Percentiles rank a stretch among this genome's conserved stretches.
phyloP scores from a whole-genome alignment of 2,797 vertebrate species.

The Muraenolepis orangiensis region DNA sequence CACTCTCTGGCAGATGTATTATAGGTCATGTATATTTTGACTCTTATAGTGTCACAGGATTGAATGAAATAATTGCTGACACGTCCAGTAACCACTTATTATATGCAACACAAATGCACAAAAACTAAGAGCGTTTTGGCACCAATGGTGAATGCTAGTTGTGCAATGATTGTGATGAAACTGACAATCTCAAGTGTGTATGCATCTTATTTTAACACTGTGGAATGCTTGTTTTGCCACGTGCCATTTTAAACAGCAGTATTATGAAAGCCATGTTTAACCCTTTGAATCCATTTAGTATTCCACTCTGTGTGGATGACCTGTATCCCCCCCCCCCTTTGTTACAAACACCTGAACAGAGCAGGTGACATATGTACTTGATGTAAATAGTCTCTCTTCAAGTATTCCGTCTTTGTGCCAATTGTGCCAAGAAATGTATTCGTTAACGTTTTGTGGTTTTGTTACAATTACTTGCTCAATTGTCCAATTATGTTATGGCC shows the following conservation, averaged over 20 bases:
- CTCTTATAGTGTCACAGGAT: neutral
- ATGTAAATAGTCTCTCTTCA: neutral
- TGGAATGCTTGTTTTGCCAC: neutral
- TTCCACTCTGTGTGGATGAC: neutral
- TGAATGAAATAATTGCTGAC: neutral
- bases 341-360: neutral
- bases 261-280: neutral
- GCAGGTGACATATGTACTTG: neutral
- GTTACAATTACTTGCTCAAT: neutral
- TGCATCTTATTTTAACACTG: neutral
- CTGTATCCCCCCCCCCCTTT: neutral
- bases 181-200: neutral
- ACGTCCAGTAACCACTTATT: neutral
- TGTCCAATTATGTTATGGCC: neutral
- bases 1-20: neutral
- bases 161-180: neutral
- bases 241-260: neutral
- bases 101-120: conserved; percentile 1
- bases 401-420: neutral
- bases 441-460: neutral
- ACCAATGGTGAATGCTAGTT: neutral
- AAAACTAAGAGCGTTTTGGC: neutral
- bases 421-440: neutral
- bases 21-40: neutral
- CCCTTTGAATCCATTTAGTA: neutral